Evolutionary conservation across 2,797 vertebrate genomes (phyloP).

Genomic region (Clarias laeviceps): DNA sequence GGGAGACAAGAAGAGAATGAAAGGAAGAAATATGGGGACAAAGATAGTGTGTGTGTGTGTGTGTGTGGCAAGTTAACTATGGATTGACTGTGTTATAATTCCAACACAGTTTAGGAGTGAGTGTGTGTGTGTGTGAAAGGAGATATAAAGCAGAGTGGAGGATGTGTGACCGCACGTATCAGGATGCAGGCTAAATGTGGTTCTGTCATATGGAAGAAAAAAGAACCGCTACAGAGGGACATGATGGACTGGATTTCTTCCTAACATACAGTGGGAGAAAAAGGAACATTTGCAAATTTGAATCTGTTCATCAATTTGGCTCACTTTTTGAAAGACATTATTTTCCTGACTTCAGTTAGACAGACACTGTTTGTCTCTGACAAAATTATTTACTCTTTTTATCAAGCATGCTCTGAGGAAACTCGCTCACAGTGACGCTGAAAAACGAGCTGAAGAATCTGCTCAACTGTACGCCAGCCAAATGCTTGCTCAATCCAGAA

Average conservation of each 20-base stretch:
- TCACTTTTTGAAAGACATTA: background rate
- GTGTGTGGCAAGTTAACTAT: background rate
- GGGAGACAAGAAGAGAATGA: background rate
- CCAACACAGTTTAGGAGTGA: background rate
- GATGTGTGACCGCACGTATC: background rate
- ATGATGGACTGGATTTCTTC: background rate
- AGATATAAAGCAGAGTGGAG: background rate
- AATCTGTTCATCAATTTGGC: background rate
- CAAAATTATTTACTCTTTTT: slow-evolving; percentile 3
- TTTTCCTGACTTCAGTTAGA: background rate
- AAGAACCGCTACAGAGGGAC: background rate
- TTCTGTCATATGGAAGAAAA: background rate
- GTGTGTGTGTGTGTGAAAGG: background rate
- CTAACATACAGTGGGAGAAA: background rate
- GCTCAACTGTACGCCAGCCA: background rate
- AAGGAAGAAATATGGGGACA: background rate
- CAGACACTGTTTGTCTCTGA: background rate
- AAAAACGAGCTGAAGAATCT: slow-evolving; percentile 5
- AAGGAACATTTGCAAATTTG: background rate
- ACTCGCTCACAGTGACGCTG: background rate
- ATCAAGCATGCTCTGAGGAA: background rate
- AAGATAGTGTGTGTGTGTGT: background rate
- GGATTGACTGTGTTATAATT: background rate
- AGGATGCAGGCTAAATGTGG: background rate
- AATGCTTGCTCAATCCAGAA: slow-evolving; percentile 1